These are phyloP conservation scores for Anguilla rostrata DNA, from an alignment of 2,113 vertebrate species.

Conservation along the genomic window DNA sequence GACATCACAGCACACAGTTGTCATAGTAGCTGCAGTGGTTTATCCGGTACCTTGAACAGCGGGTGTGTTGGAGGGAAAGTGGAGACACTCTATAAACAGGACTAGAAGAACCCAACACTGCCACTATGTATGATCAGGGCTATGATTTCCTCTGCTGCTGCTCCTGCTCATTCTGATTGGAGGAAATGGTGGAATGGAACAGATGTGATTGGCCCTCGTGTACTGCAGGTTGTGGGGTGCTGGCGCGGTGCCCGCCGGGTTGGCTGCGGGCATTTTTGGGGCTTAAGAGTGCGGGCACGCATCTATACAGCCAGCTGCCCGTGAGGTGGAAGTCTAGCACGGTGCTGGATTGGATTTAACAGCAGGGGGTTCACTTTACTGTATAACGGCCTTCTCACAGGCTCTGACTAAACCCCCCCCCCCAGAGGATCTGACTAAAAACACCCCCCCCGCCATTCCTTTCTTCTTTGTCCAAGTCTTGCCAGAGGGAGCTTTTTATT, in stretches of 20 bases:
- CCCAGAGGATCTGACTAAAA: not conserved
- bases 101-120: too few species aligned
- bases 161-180: not conserved
- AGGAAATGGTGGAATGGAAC: too few species aligned
- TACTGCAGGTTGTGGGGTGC: not conserved
- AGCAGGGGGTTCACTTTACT: conserved; percentile 26
- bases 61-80: too few species aligned
- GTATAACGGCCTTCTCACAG: not conserved
- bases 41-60: too few species aligned
- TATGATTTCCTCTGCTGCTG: too few species aligned
- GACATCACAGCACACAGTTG: too few species aligned
- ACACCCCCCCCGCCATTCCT: not conserved
- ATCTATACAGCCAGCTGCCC: not conserved
- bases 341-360: conserved; percentile 15
- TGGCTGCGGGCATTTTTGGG: conserved; percentile 4
- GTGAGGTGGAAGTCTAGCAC: conserved; percentile 16
- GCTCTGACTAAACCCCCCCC: not conserved
- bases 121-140: too few species aligned
- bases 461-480: conserved; percentile 31
- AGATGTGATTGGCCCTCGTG: not conserved
- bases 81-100: too few species aligned
- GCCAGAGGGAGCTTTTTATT: conserved; percentile 37
- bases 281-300: conserved; percentile 7
- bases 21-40: too few species aligned
- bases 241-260: not conserved